phyloP scores from a whole-genome alignment of 2,113 vertebrate genomes.

The Morone chrysops region DNA sequence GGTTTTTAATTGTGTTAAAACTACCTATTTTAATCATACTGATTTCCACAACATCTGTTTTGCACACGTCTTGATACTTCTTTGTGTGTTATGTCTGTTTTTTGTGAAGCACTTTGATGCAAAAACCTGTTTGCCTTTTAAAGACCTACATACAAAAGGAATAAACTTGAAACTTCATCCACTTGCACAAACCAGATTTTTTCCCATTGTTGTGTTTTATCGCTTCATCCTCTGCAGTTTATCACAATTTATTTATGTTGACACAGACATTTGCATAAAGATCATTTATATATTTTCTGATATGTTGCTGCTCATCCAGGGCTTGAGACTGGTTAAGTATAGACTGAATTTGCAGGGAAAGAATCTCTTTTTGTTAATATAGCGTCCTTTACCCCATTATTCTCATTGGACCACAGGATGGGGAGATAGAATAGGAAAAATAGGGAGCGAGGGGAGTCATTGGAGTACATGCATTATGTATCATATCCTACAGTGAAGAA shows the following conservation, averaged over 20 bases:
- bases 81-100: no score
- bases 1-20: no score
- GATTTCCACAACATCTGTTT: no score
- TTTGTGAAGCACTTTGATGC: no score
- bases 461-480: conserved; percentile 73
- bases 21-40: no score
- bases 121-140: no score
- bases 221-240: background rate
- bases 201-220: conserved; percentile 8
- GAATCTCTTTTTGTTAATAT: conserved; percentile 31
- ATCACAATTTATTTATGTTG: background rate
- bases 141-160: no score
- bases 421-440: conserved; percentile 9
- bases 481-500: conserved; percentile 67
- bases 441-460: conserved; percentile 39
- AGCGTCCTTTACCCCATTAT: conserved; percentile 37
- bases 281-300: conserved; percentile 1
- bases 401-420: conserved; percentile 35
- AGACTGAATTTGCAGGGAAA: conserved; percentile 9
- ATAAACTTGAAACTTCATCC: background rate
- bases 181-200: background rate
- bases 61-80: no score
- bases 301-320: background rate
- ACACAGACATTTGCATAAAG: background rate
- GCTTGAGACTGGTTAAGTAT: background rate